phyloP scores from a whole-genome alignment of 2,113 vertebrate species.

The Lagenorhynchus albirostris region DNA sequence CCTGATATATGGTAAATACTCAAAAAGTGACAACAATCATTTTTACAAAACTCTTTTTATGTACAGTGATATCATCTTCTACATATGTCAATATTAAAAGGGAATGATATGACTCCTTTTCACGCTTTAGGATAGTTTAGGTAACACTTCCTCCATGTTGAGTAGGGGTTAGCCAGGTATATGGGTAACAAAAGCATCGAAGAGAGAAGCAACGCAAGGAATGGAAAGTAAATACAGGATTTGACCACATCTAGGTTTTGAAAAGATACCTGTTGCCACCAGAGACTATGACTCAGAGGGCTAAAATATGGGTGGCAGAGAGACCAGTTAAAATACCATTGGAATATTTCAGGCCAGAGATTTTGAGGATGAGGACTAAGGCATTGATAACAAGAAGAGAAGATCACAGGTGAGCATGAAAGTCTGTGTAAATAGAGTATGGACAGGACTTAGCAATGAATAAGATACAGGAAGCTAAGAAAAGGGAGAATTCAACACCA shows the following conservation, averaged over 20 bases:
- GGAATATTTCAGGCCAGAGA: neutral
- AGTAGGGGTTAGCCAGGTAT: neutral
- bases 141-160: neutral
- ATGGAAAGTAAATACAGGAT: neutral
- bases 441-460: neutral
- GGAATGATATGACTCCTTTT: neutral
- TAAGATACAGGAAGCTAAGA: neutral
- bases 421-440: neutral
- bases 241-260: neutral
- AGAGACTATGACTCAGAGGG: neutral
- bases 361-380: neutral
- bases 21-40: neutral
- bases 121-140: neutral
- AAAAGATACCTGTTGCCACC: neutral
- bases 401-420: neutral
- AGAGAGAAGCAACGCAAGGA: neutral
- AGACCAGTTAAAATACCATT: neutral
- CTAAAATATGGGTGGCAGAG: neutral
- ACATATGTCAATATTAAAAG: neutral
- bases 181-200: neutral
- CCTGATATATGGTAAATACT: neutral
- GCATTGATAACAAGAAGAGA: neutral
- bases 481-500: neutral
- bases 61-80: neutral
- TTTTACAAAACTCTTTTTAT: neutral